Evolutionary conservation across 1,140 invertebrate genomes (phyloP), one percentile per base, ranked within the genome.

Genomic region (Pteromalus puparum): DNA sequence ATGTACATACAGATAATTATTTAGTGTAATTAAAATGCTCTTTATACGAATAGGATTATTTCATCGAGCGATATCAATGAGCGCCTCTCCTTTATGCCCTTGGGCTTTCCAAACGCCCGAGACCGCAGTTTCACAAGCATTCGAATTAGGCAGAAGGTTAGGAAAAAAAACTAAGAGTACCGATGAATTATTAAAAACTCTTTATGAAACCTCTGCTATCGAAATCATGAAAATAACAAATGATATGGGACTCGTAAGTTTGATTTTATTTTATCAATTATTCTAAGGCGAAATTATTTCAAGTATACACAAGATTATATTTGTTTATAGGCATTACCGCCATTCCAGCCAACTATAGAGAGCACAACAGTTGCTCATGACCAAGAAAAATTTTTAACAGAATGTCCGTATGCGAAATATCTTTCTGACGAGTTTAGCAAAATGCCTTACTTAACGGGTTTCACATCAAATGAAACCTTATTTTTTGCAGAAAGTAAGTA

Each of bases 31-130:
- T 1, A 15, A 73, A 6, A 7, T n/a, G 30, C 6, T 65, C 53
- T 80, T 21, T 81, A 1, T 13, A 70, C 9, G 72, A 9, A 83
- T 93, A 93, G 94, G 93, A 46, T 88, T 94, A 10, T 94, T 94
- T 84, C 91, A 93, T 67, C 90, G 90, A 30, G 93, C 92, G 12
- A 94, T 94, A 61, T 91, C 94, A 4, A 93, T 95, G 93, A 95
- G 95, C 90, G 96, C 96, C 0, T 93, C 94, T 30, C 95, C 95
- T 21, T 87, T 96, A 3, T 94, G 94, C 82, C 94, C 95, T 28
- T 97, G 96, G 96, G 94, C 95, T 9, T 91, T 95, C 73, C 92
- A 93, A 74, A 86, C 93, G 10, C 87, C 94, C 21, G 92, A 94
- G 1, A 92, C 93, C 68, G 93, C 94, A 0, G 91, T 92, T 0